A percentile compares a stretch with the other conserved stretches of the same genome.
Conservation (phyloP, 2,113 vertebrate species). For the Calonectris borealis region DNA sequence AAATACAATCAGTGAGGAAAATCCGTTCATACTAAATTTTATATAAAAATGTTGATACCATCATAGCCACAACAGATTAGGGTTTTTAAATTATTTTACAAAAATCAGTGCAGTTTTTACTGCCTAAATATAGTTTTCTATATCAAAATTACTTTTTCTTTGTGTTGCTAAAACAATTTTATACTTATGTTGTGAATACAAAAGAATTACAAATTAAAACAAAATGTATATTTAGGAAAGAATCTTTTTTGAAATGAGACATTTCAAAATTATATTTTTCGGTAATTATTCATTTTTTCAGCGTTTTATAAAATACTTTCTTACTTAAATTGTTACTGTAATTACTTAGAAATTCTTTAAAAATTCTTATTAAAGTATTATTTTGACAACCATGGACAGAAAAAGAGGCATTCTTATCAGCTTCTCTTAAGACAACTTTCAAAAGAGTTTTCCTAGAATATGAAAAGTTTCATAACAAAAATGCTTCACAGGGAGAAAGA, state of each 20-base stretch:
- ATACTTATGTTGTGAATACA: background rate
- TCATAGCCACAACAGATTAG: background rate
- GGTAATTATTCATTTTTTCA: background rate
- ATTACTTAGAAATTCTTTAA: background rate
- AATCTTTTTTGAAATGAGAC: background rate
- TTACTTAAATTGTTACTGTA: background rate
- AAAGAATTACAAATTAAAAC: background rate
- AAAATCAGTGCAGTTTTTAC: background rate
- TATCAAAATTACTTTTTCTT: background rate
- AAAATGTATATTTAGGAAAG: background rate
- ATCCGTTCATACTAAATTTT: background rate
- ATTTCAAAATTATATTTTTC: background rate
- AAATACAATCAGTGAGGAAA: background rate
- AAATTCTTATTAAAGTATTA: background rate
- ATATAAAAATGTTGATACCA: background rate
- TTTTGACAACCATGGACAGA: background rate
- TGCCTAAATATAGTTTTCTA: background rate
- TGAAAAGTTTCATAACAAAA: background rate
- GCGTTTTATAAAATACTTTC: background rate
- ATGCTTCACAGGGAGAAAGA: background rate
- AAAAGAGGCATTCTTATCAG: background rate
- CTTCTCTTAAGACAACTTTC: background rate
- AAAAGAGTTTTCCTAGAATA: background rate
- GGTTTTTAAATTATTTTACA: background rate
- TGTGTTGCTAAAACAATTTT: background rate